phyloP scores from a whole-genome alignment of 1,140 invertebrate genomes.

The Nephila pilipes region DNA sequence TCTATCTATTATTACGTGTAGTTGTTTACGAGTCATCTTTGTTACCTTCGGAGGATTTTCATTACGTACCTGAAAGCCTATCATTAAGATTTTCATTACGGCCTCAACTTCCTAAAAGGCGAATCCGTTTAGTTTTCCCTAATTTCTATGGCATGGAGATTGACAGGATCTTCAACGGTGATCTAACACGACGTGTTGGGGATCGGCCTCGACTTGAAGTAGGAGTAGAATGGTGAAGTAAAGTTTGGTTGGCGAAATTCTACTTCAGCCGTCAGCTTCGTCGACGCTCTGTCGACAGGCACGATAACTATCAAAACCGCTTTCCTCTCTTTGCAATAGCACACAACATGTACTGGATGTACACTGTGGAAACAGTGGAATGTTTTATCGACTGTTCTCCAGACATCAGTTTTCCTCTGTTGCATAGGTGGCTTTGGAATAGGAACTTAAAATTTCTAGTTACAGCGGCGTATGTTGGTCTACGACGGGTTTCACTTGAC shows the following conservation, averaged over 20 bases:
- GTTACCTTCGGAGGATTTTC: conserved; percentile 45
- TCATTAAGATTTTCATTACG: no score
- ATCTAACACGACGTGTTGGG: conserved; percentile 41
- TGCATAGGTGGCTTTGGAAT: not conserved
- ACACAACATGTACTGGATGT: not conserved
- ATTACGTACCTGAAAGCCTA: no score
- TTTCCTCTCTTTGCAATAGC: no score
- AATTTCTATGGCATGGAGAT: not conserved
- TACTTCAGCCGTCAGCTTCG: conserved; percentile 4
- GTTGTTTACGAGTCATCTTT: conserved; percentile 7
- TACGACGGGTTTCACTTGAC: not conserved
- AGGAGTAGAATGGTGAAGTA: not conserved
- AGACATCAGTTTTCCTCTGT: conserved; percentile 40
- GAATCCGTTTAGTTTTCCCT: conserved; percentile 2
- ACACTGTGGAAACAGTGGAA: conserved; percentile 21
- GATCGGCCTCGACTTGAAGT: not conserved
- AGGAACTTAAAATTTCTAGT: not conserved
- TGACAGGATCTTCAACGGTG: no score
- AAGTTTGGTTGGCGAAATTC: not conserved
- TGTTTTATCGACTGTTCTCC: not conserved
- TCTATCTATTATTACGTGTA: conserved; percentile 26
- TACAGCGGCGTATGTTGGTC: not conserved
- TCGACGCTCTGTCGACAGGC: not conserved
- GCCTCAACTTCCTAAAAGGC: conserved; percentile 34
- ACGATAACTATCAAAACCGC: not conserved